Conservation (phyloP, 2,113 vertebrate genomes). For the Chaetodon auriga region DNA sequence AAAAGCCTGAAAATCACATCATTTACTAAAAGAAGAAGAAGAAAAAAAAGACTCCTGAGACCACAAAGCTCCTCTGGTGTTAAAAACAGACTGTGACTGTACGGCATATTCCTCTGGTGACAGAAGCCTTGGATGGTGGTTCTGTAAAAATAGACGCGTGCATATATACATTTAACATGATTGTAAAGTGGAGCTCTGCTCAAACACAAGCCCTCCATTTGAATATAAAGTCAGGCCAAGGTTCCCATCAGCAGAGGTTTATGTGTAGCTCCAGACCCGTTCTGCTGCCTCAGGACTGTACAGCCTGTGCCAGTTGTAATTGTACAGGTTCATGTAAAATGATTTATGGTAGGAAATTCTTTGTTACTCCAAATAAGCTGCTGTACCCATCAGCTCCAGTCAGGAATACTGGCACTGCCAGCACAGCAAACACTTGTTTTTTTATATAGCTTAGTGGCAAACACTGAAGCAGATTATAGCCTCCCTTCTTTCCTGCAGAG, state of each 20-base stretch:
- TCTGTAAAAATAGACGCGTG: constrained; percentile 33
- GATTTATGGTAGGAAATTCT: constrained; percentile 54
- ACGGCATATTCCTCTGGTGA: constrained; percentile 22
- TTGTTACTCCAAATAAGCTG: constrained; percentile 42
- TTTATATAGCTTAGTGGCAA: constrained; percentile 11
- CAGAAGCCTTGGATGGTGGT: constrained; percentile 21
- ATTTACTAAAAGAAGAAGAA: constrained; percentile 13
- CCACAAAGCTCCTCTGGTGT: constrained; percentile 20
- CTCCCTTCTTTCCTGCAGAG: neutral
- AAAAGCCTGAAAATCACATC: constrained; percentile 44
- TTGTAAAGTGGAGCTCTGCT: constrained; percentile 22
- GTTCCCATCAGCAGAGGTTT: constrained; percentile 31
- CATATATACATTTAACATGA: constrained; percentile 32
- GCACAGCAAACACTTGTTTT: neutral
- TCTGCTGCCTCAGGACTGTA: constrained; percentile 36
- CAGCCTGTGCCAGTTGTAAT: constrained; percentile 37
- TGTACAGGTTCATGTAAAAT: constrained; percentile 37
- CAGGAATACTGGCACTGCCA: constrained; percentile 20
- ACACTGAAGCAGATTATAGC: neutral
- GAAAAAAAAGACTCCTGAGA: constrained; percentile 17
- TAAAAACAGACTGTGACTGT: constrained; percentile 46
- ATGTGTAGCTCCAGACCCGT: constrained; percentile 13
- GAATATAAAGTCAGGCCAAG: constrained; percentile 17
- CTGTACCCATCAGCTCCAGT: constrained; percentile 30
- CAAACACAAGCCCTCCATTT: constrained; percentile 52